Evolutionary conservation across 1,140 invertebrate genomes (phyloP), one percentile per base, ranked within the genome.

Genomic region (Rhagoletis zephyria): DNA sequence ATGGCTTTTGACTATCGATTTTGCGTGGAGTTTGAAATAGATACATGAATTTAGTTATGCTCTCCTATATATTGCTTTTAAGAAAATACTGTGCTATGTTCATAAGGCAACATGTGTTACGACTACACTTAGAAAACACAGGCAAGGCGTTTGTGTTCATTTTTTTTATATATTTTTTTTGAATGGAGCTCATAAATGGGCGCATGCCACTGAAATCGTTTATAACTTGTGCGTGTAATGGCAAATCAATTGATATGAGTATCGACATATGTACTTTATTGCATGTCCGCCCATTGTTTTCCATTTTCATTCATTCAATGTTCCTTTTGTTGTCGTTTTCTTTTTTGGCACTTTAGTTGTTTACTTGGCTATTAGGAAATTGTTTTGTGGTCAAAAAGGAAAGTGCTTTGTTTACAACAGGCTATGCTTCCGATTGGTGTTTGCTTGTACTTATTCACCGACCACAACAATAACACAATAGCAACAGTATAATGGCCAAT

Each of bases 391-490:
- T 40, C 1, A 48, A 74, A 48, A 74, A 45, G 67, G 42, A 74
- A 74, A 74, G 42, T 74, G 67, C 42, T 74, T 74, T 48, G 67
- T 74, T 74, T 74, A 74, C 67, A 74, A 48, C 45, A 4, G 40
- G 14, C 40, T 67, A 74, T 74, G 40, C 45, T 16, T 74, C 45
- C 67, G 45, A 48, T 2, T 74, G 42, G 67, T 74, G 45, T 48
- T 74, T 74, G 67, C 40, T 74, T 40, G 10, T n/a, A 12, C 45
- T 74, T 74, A 42, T 14, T 1, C 14, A 12, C 40, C 45, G 67
- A 74, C 67, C 67, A 74, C 67, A 48, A 74, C 67, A 74, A 30
- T 56, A 56, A 12, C 0, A 14, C 14, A 74, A 74, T 45, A 74
- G 40, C 67, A 74, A 74, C 42, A n/a, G 40, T 67, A 42, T 14